Evolutionary conservation across 2,888 invertebrate species (phyloP).

Genomic region (Nebria brevicollis): DNA sequence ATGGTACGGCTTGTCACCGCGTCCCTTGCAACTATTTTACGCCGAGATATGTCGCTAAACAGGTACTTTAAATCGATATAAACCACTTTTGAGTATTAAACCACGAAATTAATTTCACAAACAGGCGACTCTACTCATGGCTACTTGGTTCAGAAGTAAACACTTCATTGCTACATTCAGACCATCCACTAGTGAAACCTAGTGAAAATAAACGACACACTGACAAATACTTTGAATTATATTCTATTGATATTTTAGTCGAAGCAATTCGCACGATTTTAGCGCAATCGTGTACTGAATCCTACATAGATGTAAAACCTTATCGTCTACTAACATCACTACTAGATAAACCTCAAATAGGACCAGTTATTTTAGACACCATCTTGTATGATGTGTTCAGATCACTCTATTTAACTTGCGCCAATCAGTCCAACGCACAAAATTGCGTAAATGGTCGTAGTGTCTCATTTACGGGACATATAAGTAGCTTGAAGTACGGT

Average conservation of each 20-base stretch:
- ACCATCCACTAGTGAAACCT: conserved; percentile 58
- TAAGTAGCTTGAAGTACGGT: conserved; percentile 58
- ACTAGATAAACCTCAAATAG: conserved; percentile 88
- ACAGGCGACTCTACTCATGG: conserved; percentile 84
- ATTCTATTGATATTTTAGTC: conserved; percentile 74
- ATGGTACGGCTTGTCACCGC: conserved; percentile 78
- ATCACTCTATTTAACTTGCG: conserved; percentile 67
- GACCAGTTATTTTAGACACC: conserved; percentile 79
- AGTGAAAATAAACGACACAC: conserved; percentile 57
- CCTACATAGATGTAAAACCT: conserved; percentile 72
- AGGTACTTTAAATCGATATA: conserved; percentile 62
- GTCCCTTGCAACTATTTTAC: conserved; percentile 77
- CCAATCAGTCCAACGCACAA: conserved; percentile 62
- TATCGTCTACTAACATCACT: conserved; percentile 85
- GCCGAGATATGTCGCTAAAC: conserved; percentile 91
- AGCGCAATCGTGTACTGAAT: conserved; percentile 65
- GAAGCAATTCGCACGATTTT: conserved; percentile 72
- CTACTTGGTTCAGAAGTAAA: conserved; percentile 78
- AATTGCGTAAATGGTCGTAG: conserved; percentile 56
- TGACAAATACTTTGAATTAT: conserved; percentile 72
- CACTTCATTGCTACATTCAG: conserved; percentile 60
- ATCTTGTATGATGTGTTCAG: conserved; percentile 83
- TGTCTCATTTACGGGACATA: conserved; percentile 61
- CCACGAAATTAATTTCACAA: not conserved
- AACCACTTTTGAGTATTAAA: not conserved